Evolutionary conservation across 2,797 vertebrate species (phyloP).

Genomic region (Argya squamiceps): DNA sequence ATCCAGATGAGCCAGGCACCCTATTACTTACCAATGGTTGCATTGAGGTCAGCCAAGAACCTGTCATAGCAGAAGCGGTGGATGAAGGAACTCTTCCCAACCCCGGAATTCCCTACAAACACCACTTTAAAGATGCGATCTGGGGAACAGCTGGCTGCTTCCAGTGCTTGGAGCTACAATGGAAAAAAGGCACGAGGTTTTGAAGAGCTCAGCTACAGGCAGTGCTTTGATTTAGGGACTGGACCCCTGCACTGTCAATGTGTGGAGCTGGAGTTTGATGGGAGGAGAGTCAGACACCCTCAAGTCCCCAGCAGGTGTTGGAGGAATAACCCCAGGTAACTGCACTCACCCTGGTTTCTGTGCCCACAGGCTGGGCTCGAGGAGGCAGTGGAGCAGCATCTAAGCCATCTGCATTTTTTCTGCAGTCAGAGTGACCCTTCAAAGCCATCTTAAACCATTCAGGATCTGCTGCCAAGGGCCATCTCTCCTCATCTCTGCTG

Average conservation of each 20-base stretch:
- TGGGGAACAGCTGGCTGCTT: constrained; percentile 10
- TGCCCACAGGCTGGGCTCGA: constrained; percentile 47
- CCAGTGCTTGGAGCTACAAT: constrained; percentile 12
- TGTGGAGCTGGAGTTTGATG: not conserved
- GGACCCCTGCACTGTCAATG: not conserved
- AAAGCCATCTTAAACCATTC: not conserved
- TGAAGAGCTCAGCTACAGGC: not conserved
- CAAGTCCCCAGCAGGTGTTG: not conserved
- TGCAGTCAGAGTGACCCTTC: not conserved
- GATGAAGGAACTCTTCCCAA: constrained; percentile 89
- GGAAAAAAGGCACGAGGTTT: not conserved
- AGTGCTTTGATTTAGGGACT: not conserved
- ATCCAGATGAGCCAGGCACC: not conserved
- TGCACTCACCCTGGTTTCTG: constrained; percentile 40
- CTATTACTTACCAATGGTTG: constrained; percentile 79
- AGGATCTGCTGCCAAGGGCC: not conserved
- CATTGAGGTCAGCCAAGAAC: constrained; percentile 70
- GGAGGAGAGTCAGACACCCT: not conserved
- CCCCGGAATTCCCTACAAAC: constrained; percentile 84
- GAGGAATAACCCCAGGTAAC: not conserved
- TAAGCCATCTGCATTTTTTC: constrained; percentile 2
- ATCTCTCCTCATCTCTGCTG: not conserved
- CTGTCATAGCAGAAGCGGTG: constrained; percentile 80
- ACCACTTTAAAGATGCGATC: constrained; percentile 85
- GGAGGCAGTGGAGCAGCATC: not conserved